Evolutionary conservation across 2,888 invertebrate genomes (phyloP).

Genomic region (Rambutsinella grinnellia): DNA sequence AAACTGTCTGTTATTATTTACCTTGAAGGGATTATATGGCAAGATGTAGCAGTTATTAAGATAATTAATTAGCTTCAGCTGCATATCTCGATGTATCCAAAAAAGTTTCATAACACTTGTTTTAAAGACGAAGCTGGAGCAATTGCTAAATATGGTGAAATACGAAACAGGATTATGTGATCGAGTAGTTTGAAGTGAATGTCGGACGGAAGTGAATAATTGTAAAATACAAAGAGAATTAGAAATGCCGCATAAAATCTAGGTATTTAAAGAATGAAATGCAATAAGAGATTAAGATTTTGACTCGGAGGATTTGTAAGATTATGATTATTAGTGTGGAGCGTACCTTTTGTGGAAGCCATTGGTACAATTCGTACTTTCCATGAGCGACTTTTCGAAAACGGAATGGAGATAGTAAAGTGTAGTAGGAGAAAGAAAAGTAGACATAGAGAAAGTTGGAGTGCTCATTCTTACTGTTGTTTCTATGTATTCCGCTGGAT

Average conservation of each 20-base stretch:
- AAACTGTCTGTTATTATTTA: constrained; percentile 3
- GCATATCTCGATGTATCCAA: constrained; percentile 11
- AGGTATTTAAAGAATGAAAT: too few species aligned
- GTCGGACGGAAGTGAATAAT: not conserved
- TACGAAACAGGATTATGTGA: constrained; percentile 21
- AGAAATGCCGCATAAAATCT: constrained; percentile 17
- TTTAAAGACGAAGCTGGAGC: constrained; percentile 32
- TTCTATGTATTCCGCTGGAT: too few species aligned
- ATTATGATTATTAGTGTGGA: not conserved
- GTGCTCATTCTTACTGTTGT: too few species aligned
- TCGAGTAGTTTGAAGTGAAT: not conserved
- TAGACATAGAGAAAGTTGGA: not conserved
- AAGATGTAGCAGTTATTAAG: constrained; percentile 5
- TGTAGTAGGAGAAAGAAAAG: not conserved
- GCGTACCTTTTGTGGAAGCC: constrained; percentile 13
- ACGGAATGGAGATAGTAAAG: not conserved
- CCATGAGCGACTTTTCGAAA: not conserved
- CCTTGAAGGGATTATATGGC: constrained; percentile 33
- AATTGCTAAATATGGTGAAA: constrained; percentile 23
- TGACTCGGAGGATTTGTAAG: not conserved
- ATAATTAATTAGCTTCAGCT: constrained; percentile 11
- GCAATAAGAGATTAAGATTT: not conserved
- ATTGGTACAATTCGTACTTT: not conserved
- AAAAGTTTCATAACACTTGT: not conserved
- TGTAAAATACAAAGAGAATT: not conserved